Evolutionary conservation across 1,140 invertebrate genomes (phyloP).

Genomic region (Grapholita molesta): DNA sequence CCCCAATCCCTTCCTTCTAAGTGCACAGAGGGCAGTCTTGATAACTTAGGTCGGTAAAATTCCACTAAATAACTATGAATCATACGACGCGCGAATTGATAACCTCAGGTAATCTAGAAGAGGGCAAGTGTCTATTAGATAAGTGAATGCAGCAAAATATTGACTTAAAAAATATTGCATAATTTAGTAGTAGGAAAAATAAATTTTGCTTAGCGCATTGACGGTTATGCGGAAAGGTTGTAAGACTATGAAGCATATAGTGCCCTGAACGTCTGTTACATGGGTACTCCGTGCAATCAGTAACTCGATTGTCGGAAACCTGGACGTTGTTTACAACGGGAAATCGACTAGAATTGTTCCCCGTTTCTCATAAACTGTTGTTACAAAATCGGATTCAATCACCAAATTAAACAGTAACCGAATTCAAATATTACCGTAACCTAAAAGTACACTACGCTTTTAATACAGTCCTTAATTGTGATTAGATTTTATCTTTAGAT

Average conservation of each 20-base stretch:
- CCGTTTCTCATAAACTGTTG: not conserved
- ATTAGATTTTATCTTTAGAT: not conserved
- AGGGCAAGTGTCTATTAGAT: not conserved
- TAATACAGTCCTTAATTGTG: not conserved
- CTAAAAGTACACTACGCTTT: too few species aligned
- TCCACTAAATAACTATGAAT: not conserved
- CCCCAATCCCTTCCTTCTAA: too few species aligned
- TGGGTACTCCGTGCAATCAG: not conserved
- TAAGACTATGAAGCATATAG: not conserved
- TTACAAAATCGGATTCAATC: not conserved
- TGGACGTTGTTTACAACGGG: not conserved
- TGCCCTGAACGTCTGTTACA: not conserved
- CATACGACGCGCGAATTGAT: not conserved
- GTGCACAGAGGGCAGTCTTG: not conserved
- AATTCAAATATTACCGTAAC: too few species aligned
- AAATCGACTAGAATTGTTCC: constrained; percentile 15
- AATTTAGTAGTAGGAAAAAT: too few species aligned
- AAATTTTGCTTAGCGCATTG: not conserved
- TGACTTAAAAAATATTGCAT: not conserved
- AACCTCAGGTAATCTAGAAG: not conserved
- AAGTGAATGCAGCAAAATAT: not conserved
- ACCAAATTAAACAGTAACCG: not conserved
- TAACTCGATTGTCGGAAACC: constrained; percentile 6
- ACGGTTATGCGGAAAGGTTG: not conserved
- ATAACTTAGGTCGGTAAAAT: not conserved